A percentile compares a stretch with the other conserved stretches of the same genome.
Evolutionary conservation across 2,113 vertebrate genomes (phyloP).

Genomic region (Hypanus sabinus): DNA sequence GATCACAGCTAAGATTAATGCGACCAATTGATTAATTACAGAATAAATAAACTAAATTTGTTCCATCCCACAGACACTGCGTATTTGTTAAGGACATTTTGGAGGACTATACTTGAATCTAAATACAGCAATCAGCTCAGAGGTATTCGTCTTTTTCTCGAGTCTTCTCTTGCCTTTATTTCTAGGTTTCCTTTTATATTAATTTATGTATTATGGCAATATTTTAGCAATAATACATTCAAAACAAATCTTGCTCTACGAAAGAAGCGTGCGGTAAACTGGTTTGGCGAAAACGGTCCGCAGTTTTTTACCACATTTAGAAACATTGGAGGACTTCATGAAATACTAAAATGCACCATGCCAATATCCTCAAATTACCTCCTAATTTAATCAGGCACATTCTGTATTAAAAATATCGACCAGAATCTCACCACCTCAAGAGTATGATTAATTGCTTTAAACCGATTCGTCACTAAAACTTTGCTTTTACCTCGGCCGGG

Average conservation of each 20-base stretch:
- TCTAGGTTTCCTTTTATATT: background rate
- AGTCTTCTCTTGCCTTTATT: background rate
- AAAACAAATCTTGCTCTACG: background rate
- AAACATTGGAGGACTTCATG: background rate
- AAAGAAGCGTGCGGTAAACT: no score
- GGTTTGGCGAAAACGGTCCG: background rate
- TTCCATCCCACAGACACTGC: background rate
- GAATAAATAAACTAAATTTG: background rate
- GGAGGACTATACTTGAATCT: background rate
- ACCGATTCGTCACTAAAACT: background rate
- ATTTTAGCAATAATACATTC: background rate
- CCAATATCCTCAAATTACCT: no score
- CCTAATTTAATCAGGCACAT: background rate
- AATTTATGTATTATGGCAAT: background rate
- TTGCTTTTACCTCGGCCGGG: background rate
- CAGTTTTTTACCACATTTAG: background rate
- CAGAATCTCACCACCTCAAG: background rate
- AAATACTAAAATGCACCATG: background rate
- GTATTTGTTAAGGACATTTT: background rate
- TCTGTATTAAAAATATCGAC: background rate
- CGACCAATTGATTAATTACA: background rate
- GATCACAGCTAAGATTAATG: background rate
- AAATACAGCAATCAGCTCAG: background rate
- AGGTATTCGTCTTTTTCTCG: background rate
- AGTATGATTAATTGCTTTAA: background rate